Evolutionary conservation across 2,888 invertebrate species (phyloP).

Genomic region (Epirrita christyi): DNA sequence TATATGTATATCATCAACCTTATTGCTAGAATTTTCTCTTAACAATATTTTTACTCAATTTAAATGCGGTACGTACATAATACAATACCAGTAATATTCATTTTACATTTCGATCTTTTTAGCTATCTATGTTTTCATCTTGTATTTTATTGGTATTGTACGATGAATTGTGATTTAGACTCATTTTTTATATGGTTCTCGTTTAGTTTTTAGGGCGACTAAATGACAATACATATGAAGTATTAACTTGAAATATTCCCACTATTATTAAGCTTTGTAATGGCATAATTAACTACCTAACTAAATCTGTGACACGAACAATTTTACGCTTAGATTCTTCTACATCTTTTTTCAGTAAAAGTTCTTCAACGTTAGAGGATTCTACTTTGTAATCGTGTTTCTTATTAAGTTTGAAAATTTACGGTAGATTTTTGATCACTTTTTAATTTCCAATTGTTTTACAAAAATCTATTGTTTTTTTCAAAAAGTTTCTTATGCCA

Average conservation of each 20-base stretch:
- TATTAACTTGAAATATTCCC: conserved; percentile 77
- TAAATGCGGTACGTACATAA: conserved; percentile 4
- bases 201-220: conserved; percentile 83
- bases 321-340: conserved; percentile 40
- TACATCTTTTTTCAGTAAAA: conserved; percentile 63
- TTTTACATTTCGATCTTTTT: conserved; percentile 18
- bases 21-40: conserved; percentile 33
- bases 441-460: conserved; percentile 12
- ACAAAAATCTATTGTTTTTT: conserved; percentile 44
- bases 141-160: conserved; percentile 28
- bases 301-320: conserved; percentile 11
- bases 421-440: conserved; percentile 24
- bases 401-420: conserved; percentile 40
- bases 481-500: conserved; percentile 46
- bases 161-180: conserved; percentile 41
- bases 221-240: conserved; percentile 83
- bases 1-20: conserved; percentile 20
- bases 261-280: conserved; percentile 59
- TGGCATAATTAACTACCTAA: conserved; percentile 51
- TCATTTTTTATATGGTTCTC: conserved; percentile 77
- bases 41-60: conserved; percentile 24
- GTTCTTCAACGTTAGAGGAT: conserved; percentile 52
- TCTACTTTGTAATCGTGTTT: conserved; percentile 47
- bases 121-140: neutral
- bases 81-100: conserved; percentile 16